A percentile compares a stretch with the other conserved stretches of the same genome.
These are phyloP conservation scores for Lepidiolamprologus cunningtoni DNA, from an alignment of 2,113 vertebrate genomes.

Conservation along the genomic window DNA sequence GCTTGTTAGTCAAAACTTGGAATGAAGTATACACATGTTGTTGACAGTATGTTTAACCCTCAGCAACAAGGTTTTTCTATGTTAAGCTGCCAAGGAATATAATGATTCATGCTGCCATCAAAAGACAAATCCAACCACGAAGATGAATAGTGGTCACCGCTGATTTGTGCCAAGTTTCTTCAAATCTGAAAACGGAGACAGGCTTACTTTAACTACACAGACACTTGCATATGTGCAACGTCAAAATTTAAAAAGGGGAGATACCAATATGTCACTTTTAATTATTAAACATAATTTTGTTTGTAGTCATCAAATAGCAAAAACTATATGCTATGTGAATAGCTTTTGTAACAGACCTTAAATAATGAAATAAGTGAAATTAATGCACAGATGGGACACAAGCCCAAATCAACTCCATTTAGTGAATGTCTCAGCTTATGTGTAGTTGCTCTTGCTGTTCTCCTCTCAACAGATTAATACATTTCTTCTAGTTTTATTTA, in stretches of 20 bases:
- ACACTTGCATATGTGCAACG: accelerated
- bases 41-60: background rate
- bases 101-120: background rate
- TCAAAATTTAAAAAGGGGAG: background rate
- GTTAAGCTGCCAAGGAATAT: background rate
- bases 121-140: background rate
- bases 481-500: background rate
- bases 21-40: background rate
- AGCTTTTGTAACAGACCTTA: background rate
- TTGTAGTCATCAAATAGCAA: background rate
- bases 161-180: background rate
- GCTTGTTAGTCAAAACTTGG: constrained; percentile 28
- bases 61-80: background rate
- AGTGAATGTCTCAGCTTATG: background rate
- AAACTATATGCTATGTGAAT: background rate
- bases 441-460: background rate
- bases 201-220: background rate
- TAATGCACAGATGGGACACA: accelerated
- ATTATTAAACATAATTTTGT: background rate
- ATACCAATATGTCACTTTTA: background rate
- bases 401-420: background rate
- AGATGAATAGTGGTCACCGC: background rate
- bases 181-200: background rate
- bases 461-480: background rate
- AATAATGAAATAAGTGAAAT: background rate